phyloP scores from a whole-genome alignment of 2,113 vertebrate genomes.

The Boleophthalmus pectinirostris region DNA sequence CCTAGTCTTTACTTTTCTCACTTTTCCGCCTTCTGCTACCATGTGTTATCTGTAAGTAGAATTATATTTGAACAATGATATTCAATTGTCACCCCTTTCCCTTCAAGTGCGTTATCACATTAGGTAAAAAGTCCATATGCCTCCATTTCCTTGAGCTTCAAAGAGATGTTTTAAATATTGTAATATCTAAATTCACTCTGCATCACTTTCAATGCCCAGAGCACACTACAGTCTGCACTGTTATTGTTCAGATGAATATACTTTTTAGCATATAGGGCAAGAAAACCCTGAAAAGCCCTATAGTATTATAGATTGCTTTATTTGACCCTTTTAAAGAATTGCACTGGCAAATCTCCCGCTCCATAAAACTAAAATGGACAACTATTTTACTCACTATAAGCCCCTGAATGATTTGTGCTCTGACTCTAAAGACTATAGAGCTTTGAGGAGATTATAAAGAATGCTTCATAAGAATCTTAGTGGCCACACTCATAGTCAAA shows the following conservation, averaged over 20 bases:
- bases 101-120: background rate
- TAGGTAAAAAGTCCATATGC: background rate
- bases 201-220: constrained; percentile 13
- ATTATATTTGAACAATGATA: constrained; percentile 5
- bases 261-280: constrained; percentile 12
- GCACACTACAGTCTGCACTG: constrained; percentile 9
- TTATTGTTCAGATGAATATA: constrained; percentile 29
- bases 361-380: constrained; percentile 23
- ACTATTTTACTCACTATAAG: constrained; percentile 24
- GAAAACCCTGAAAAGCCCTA: constrained; percentile 11
- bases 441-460: constrained; percentile 16
- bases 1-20: background rate
- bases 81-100: constrained; percentile 2
- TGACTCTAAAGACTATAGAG: constrained; percentile 17
- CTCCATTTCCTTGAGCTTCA: constrained; percentile 4
- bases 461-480: background rate
- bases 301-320: constrained; percentile 18
- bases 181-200: constrained; percentile 3
- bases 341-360: constrained; percentile 16
- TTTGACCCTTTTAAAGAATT: constrained; percentile 26
- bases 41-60: background rate
- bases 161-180: constrained; percentile 7
- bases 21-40: constrained; percentile 2
- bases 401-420: constrained; percentile 13
- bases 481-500: background rate